These are phyloP conservation scores for Chrysochloris asiatica DNA, from an alignment of 2,113 vertebrate genomes.

Conservation along the genomic window DNA sequence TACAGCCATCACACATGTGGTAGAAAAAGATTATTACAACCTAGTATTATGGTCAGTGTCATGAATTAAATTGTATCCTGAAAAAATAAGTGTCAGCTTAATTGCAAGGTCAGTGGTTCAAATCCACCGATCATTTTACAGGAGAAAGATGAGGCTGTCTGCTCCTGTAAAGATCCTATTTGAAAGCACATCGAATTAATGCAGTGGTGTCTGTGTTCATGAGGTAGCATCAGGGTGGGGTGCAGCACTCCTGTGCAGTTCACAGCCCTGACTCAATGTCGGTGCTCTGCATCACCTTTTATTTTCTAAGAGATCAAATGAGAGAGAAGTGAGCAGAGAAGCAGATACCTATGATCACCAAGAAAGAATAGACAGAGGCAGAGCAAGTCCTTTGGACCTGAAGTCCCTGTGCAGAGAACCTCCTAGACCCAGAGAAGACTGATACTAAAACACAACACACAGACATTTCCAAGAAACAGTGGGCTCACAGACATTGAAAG, in stretches of 20 bases:
- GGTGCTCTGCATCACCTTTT: no score
- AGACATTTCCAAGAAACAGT: neutral
- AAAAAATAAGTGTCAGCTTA: no score
- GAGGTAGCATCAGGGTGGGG: neutral
- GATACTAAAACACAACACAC: neutral
- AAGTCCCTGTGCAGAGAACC: neutral
- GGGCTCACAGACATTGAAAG: neutral
- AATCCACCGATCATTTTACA: no score
- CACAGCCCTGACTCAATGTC: neutral
- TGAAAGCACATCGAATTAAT: no score
- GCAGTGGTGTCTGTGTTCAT: no score
- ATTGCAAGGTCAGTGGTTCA: no score
- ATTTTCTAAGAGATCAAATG: neutral
- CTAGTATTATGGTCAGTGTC: neutral
- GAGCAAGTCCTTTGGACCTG: neutral
- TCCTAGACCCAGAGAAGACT: neutral
- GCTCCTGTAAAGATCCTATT: no score
- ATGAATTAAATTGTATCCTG: neutral
- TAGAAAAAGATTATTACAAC: neutral
- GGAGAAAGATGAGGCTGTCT: no score
- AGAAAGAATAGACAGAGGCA: neutral
- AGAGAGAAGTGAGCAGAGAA: neutral
- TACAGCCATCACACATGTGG: no score
- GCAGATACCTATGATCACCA: neutral
- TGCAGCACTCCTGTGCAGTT: neutral